Conservation (phyloP, 2,113 vertebrate species). For the Cromileptes altivelis region DNA sequence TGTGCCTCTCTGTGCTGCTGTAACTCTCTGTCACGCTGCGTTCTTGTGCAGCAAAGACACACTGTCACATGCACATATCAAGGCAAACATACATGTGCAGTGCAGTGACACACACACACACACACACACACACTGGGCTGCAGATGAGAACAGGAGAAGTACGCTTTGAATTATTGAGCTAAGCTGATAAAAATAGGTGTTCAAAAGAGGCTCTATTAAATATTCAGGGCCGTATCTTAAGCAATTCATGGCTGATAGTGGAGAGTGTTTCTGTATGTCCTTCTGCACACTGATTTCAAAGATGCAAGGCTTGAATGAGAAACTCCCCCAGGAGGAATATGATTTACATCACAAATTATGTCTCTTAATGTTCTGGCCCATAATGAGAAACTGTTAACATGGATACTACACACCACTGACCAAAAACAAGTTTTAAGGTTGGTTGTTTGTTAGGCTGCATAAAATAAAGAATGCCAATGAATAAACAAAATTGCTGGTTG, state of each 20-base stretch:
- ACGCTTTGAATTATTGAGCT: constrained; percentile 82
- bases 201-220: constrained; percentile 75
- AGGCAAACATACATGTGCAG: constrained; percentile 21
- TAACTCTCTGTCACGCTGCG: neutral
- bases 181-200: constrained; percentile 82
- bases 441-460: neutral
- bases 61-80: neutral
- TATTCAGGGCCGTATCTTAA: constrained; percentile 78
- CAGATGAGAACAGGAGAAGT: constrained; percentile 60
- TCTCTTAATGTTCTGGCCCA: constrained; percentile 8
- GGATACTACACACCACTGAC: neutral
- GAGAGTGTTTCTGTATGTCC: constrained; percentile 33
- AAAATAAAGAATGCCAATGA: neutral
- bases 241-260: constrained; percentile 50
- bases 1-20: constrained; percentile 3
- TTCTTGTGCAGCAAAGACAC: constrained; percentile 3
- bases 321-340: neutral
- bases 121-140: constrained; percentile 9
- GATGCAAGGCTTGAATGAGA: constrained; percentile 13
- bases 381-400: constrained; percentile 14
- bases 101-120: neutral
- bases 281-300: constrained; percentile 24
- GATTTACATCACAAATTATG: constrained; percentile 40
- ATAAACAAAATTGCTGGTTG: neutral
- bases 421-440: neutral